Evolutionary conservation across 2,888 invertebrate species (phyloP).

Genomic region (Dryadula phaetusa): DNA sequence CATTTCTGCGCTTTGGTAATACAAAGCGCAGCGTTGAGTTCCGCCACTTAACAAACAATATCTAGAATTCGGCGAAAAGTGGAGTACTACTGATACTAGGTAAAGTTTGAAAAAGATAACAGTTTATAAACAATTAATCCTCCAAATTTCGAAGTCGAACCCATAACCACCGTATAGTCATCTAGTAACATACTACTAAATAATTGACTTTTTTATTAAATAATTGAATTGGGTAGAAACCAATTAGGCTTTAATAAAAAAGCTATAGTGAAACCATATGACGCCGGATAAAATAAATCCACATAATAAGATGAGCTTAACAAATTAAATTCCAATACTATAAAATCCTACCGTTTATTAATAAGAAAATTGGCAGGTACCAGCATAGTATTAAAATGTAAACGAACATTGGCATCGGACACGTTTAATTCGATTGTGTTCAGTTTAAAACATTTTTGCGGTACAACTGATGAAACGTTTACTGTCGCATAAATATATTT

Average conservation of each 20-base stretch:
- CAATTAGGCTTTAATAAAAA: neutral
- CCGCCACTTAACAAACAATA: no score
- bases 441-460: conserved; percentile 31
- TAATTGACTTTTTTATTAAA: no score
- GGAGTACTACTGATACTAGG: no score
- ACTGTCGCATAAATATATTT: conserved; percentile 28
- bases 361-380: conserved; percentile 18
- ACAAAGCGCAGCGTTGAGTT: no score
- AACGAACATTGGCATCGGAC: conserved; percentile 17
- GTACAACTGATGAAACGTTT: conserved; percentile 29
- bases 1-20: no score
- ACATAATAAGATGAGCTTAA: neutral
- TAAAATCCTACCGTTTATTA: conserved; percentile 8
- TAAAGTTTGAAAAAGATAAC: no score
- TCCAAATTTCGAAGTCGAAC: no score
- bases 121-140: no score
- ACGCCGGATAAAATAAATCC: neutral
- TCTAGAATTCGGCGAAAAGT: no score
- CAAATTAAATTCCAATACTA: conserved; percentile 5
- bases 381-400: conserved; percentile 3
- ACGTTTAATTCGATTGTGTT: conserved; percentile 24
- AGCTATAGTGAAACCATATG: neutral
- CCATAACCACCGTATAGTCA: no score
- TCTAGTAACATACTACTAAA: no score
- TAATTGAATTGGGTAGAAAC: no score